phyloP scores from a whole-genome alignment of 2,888 invertebrate species.

The Orthosia cruda region DNA sequence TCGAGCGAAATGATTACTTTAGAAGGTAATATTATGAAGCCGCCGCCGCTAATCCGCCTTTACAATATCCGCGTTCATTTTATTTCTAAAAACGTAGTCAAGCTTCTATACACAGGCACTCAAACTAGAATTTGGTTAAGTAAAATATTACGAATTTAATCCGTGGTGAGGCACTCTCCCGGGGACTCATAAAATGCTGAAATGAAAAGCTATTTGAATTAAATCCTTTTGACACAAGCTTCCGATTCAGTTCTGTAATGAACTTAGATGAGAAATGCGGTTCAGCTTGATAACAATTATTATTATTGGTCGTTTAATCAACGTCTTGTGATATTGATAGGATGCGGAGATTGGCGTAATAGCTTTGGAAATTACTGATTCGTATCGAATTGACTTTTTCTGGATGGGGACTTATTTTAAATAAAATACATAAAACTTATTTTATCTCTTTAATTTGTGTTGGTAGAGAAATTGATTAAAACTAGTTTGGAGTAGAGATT shows the following conservation, averaged over 20 bases:
- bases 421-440: slow-evolving; percentile 13
- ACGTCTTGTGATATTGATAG: slow-evolving; percentile 62
- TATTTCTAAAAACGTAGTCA: slow-evolving; percentile 62
- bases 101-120: slow-evolving; percentile 63
- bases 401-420: slow-evolving; percentile 25
- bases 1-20: slow-evolving; percentile 47
- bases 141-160: slow-evolving; percentile 72
- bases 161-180: slow-evolving; percentile 66
- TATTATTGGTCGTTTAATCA: slow-evolving; percentile 65
- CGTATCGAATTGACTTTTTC: slow-evolving; percentile 54
- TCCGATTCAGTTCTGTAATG: slow-evolving; percentile 73
- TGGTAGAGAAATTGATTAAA: slow-evolving; percentile 35
- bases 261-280: slow-evolving; percentile 72
- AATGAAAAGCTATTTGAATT: slow-evolving; percentile 80
- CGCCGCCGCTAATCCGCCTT: slow-evolving; percentile 43
- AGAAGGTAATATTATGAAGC: slow-evolving; percentile 52
- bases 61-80: slow-evolving; percentile 65
- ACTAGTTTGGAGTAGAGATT: slow-evolving; percentile 30
- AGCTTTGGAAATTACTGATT: slow-evolving; percentile 60
- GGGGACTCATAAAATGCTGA: slow-evolving; percentile 69
- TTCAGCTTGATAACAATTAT: slow-evolving; percentile 65
- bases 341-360: slow-evolving; percentile 51
- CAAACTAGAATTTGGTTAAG: slow-evolving; percentile 71
- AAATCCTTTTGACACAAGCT: slow-evolving; percentile 79
- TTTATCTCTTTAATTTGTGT: slow-evolving; percentile 47